A percentile compares a stretch with the other conserved stretches of the same genome.
These are phyloP conservation scores for Petrocephalus microphthalmus DNA, from an alignment of 2,113 vertebrate genomes.

Conservation along the genomic window DNA sequence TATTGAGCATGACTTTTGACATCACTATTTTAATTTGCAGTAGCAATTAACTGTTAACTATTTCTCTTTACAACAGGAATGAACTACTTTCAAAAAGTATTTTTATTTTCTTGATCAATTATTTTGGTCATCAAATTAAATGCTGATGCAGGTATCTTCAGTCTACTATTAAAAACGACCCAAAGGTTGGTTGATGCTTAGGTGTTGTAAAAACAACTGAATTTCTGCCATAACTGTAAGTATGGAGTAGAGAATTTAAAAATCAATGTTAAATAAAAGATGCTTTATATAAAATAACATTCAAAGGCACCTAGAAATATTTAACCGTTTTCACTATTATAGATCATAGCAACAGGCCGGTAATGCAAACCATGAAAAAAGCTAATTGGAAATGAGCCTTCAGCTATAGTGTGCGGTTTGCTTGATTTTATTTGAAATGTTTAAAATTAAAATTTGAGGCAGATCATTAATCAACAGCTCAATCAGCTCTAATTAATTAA, in stretches of 20 bases:
- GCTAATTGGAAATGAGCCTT: neutral
- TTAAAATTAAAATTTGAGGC: neutral
- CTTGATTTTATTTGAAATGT: neutral
- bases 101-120: neutral
- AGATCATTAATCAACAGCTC: slow-evolving; percentile 2
- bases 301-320: neutral
- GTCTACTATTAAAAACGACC: neutral
- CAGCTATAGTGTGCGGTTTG: neutral
- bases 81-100: neutral
- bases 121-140: neutral
- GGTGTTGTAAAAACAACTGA: neutral
- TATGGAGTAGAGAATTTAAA: neutral
- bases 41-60: neutral
- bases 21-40: neutral
- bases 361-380: neutral
- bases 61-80: neutral
- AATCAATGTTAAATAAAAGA: neutral
- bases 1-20: neutral
- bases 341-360: neutral
- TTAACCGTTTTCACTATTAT: neutral
- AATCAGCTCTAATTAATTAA: slow-evolving; percentile 3
- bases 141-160: neutral
- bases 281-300: neutral
- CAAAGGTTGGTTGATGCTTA: neutral
- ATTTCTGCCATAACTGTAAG: neutral